phyloP scores from a whole-genome alignment of 2,113 vertebrate species.

The Chionodraco myersi region DNA sequence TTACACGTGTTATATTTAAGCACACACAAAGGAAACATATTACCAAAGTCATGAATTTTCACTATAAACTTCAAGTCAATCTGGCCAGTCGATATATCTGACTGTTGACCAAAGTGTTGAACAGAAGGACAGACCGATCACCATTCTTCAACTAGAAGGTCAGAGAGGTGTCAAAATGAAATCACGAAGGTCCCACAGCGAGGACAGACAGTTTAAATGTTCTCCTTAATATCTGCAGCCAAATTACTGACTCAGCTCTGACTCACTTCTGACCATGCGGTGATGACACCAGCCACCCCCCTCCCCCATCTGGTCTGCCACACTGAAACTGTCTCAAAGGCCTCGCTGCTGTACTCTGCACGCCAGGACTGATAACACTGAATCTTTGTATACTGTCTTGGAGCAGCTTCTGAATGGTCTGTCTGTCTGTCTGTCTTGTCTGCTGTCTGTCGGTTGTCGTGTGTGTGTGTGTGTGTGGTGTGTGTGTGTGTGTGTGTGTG shows the following conservation, averaged over 20 bases:
- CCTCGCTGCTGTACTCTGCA: constrained; percentile 19
- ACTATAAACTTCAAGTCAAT: not conserved
- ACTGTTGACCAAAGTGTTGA: not conserved
- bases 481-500: too few species aligned
- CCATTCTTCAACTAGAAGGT: not conserved
- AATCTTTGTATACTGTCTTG: not conserved
- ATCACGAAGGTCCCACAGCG: not conserved
- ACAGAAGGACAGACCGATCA: not conserved
- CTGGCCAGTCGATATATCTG: not conserved
- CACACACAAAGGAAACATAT: not conserved
- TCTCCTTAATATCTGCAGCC: constrained; percentile 3
- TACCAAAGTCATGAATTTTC: not conserved
- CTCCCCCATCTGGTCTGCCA: not conserved
- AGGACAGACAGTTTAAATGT: not conserved
- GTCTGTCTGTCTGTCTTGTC: not conserved
- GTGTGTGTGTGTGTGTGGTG: too few species aligned
- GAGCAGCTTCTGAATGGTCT: not conserved
- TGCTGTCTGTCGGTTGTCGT: too few species aligned
- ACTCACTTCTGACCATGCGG: constrained; percentile 16
- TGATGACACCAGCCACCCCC: not conserved
- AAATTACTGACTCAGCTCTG: constrained; percentile 29
- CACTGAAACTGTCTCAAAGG: constrained; percentile 34
- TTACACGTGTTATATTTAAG: too few species aligned
- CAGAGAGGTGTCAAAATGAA: not conserved
- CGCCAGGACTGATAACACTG: not conserved